Conservation (phyloP, 2,113 vertebrate genomes). For the Gallinago media region DNA sequence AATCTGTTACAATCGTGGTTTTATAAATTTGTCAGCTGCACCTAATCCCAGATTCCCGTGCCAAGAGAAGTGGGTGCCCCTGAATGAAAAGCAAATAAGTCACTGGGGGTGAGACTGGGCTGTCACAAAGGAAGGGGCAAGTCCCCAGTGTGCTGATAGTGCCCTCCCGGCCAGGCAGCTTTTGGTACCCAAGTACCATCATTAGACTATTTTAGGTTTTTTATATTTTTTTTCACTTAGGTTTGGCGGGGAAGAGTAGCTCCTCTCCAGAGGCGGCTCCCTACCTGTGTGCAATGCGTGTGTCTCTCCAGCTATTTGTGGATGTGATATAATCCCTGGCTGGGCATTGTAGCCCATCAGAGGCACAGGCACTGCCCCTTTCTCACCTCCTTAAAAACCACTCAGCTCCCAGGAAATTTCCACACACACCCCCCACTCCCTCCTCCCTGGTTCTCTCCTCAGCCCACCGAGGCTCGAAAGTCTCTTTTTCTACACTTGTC, state of each 20-base stretch:
- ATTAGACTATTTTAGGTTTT: background rate
- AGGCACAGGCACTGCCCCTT: background rate
- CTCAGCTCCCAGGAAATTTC: slow-evolving; percentile 4
- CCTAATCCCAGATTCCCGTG: background rate
- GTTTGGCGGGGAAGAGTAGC: background rate
- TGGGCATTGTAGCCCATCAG: background rate
- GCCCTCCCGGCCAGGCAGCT: background rate
- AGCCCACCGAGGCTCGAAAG: background rate
- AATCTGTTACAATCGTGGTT: background rate
- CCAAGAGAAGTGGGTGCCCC: background rate
- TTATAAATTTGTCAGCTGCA: background rate
- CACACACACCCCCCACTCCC: no score
- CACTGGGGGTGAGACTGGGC: background rate
- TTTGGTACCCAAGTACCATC: background rate
- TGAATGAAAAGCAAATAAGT: background rate
- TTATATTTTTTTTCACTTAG: background rate
- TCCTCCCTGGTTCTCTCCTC: background rate
- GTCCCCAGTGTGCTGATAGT: background rate
- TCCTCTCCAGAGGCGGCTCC: background rate
- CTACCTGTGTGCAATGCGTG: background rate
- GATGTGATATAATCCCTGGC: background rate
- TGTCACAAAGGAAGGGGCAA: background rate
- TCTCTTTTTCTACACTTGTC: slow-evolving; percentile 44
- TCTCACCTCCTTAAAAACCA: background rate
- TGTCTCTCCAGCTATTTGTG: background rate